phyloP scores from a whole-genome alignment of 2,113 vertebrate species.

The Cyanoliseus patagonus region DNA sequence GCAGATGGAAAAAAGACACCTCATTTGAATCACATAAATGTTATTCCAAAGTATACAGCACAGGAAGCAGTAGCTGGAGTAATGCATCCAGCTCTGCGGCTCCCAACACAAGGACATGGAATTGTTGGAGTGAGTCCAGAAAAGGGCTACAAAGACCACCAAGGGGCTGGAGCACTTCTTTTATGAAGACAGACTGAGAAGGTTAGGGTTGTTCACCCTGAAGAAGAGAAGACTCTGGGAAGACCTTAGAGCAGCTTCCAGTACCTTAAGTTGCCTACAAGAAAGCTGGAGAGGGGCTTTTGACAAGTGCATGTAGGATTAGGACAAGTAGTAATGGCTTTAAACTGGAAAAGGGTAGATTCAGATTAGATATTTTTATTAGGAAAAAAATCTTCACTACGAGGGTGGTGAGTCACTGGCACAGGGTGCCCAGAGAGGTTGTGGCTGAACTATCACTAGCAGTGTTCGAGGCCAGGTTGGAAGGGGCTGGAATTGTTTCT shows the following conservation, averaged over 20 bases:
- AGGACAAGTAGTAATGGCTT: neutral
- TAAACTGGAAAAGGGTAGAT: neutral
- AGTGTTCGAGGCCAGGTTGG: neutral
- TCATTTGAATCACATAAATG: slow-evolving; percentile 18
- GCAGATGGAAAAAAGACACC: slow-evolving; percentile 37
- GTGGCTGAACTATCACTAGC: neutral
- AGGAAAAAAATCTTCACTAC: neutral
- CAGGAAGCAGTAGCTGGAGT: neutral
- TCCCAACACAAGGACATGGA: neutral
- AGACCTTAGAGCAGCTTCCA: neutral
- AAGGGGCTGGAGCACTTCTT: neutral
- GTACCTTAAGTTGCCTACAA: neutral
- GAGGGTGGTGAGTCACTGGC: neutral
- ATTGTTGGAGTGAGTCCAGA: neutral
- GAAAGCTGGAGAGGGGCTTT: neutral
- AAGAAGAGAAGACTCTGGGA: neutral
- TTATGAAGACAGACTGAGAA: neutral
- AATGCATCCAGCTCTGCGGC: neutral
- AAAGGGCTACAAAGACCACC: neutral
- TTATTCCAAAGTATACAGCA: slow-evolving; percentile 8
- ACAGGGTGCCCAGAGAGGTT: neutral
- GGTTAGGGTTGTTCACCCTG: neutral
- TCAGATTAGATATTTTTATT: neutral
- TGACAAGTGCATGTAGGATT: neutral
- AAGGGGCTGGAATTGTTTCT: neutral